phyloP scores from a whole-genome alignment of 1,140 invertebrate species.

The Ceratina japonica region DNA sequence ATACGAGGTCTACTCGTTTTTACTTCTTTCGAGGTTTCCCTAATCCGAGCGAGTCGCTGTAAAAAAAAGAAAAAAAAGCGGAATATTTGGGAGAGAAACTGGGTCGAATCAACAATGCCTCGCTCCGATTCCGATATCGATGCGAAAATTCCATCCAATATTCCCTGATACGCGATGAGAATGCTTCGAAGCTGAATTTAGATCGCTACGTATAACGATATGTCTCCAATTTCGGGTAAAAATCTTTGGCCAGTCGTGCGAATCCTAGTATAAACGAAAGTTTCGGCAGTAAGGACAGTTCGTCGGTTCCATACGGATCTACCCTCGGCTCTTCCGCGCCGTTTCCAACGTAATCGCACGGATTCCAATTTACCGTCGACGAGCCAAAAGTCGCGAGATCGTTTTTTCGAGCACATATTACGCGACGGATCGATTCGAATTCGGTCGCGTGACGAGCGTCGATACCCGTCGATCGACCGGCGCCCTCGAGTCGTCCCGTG shows the following conservation, averaged over 20 bases:
- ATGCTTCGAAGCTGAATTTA: neutral
- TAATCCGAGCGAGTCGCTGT: neutral
- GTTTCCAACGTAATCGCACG: neutral
- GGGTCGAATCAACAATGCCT: slow-evolving; percentile 26
- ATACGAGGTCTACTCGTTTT: no score
- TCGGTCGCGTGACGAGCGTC: neutral
- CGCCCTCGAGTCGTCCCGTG: neutral
- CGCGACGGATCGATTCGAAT: no score
- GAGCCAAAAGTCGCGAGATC: neutral
- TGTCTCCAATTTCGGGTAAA: neutral
- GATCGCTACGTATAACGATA: neutral
- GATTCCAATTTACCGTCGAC: neutral
- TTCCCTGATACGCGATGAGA: neutral
- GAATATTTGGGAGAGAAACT: neutral
- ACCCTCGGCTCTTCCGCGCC: neutral
- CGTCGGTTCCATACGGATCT: no score
- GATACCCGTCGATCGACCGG: no score
- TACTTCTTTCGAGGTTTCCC: neutral
- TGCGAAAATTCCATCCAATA: slow-evolving; percentile 9
- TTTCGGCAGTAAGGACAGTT: no score
- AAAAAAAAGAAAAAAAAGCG: no score
- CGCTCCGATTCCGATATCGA: slow-evolving; percentile 4
- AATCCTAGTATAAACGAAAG: no score
- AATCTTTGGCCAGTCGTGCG: neutral
- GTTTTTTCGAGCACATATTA: neutral